These are phyloP conservation scores for Cetonia aurata DNA, from an alignment of 2,888 invertebrate genomes.

Conservation along the genomic window DNA sequence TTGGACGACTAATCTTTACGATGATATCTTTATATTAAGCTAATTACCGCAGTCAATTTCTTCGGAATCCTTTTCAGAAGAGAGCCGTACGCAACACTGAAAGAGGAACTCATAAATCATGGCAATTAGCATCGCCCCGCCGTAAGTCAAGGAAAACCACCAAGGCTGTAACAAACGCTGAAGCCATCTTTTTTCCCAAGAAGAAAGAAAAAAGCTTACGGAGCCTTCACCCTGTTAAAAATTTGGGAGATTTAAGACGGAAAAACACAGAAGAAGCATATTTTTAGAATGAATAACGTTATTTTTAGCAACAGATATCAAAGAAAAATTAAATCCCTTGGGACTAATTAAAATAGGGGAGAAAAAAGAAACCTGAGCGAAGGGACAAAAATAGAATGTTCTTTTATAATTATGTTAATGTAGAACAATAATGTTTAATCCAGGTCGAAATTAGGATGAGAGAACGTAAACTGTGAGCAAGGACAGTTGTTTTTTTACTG, in stretches of 20 bases:
- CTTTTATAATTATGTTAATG: conserved; percentile 32
- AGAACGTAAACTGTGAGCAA: not conserved
- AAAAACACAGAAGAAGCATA: conserved; percentile 2
- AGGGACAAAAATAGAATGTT: conserved; percentile 18
- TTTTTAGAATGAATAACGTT: conserved; percentile 7
- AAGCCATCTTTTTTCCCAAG: not conserved
- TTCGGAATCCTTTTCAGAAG: not conserved
- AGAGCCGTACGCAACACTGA: not conserved
- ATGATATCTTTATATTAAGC: not conserved
- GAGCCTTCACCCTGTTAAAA: too few relatives aligned
- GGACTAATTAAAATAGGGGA: conserved; percentile 6
- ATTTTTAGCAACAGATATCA: conserved; percentile 2
- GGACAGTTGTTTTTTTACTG: conserved; percentile 16
- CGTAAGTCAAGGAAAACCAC: conserved; percentile 29
- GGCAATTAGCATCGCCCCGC: conserved; percentile 28
- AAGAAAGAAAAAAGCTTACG: conserved; percentile 2
- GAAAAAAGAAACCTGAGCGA: not conserved
- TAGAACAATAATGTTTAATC: conserved; percentile 22
- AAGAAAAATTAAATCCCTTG: not conserved
- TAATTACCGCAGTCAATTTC: conserved; percentile 2
- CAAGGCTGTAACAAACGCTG: not conserved
- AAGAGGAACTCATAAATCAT: conserved; percentile 28
- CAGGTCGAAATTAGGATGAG: conserved; percentile 17
- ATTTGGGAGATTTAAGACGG: not conserved
- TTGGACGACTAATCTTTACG: not conserved